Evolutionary conservation across 1,140 invertebrate genomes (phyloP), one percentile per base, ranked within the genome.

Genomic region (Trialeurodes vaporariorum): DNA sequence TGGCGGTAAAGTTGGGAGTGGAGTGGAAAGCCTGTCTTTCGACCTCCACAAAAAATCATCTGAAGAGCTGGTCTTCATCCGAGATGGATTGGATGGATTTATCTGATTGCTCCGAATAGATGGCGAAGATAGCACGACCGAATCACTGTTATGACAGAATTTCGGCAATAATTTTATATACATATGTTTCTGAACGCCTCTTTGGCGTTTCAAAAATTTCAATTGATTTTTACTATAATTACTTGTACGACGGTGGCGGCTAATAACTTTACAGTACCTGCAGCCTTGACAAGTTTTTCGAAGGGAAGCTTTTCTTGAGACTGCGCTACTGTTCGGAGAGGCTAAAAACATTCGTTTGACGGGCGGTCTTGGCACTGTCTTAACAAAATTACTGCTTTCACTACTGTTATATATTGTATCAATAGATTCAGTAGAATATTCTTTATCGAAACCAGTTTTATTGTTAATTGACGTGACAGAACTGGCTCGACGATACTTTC

Each of bases 1-100:
- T 12, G 81, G 76, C 2, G 80, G 78, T 65, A 82, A 68, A 0
- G 81, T 78, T 2, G 81, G 81, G 60, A 82, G 76, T 59, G 72
- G 77, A 12, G 34, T 49, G 34, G 34, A 49, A 9, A 49, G 34
- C 17, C 34, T 49, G 17, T 49, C 34, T 49, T 49, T 49, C 17
- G 34, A 17, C 17, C 17, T 49, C 34, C 34, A 49, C 34, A 49
- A 49, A 9, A 49, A 9, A 49, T 49, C 34, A 49, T 49, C 34
- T 9, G 34, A 49, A 5, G 34, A 49, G 17, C 34, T 49, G 5
- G 34, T 49, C 17, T 49, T 49, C 34, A 49, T 49, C 34, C 5
- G 5, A 17, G 61, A 49, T 13, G 68, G 68, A 11, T 49, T 62
- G 26, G 62, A 67, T 11, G 68, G 68, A 59, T 66, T 62, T 2